These are phyloP conservation scores for Porites australiensis DNA, from an alignment of 64 coral and sea anemone species.

Conservation along the genomic window DNA sequence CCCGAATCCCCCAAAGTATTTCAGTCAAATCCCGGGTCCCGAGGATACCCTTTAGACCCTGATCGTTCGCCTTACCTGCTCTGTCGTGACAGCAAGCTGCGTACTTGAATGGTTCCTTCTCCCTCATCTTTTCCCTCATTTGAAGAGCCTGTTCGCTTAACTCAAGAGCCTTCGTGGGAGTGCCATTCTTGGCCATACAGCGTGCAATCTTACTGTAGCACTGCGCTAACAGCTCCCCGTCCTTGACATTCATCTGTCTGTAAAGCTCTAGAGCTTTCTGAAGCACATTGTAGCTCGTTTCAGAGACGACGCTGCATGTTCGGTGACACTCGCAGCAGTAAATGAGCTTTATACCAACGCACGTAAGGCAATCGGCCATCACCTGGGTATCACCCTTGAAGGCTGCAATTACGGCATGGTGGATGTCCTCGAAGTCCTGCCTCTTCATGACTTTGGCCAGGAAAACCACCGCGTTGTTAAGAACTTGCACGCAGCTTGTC, in stretches of 20 bases:
- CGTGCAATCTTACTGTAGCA: constrained; percentile 39
- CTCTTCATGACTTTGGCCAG: constrained; percentile 57
- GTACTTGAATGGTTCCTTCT: constrained; percentile 1
- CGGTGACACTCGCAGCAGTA: constrained; percentile 44
- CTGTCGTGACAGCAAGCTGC: constrained; percentile 32
- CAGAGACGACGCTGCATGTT: neutral
- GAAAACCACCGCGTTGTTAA: constrained; percentile 32
- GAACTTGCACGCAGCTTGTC: neutral
- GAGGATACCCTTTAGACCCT: too few relatives aligned
- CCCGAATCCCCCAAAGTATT: too few relatives aligned
- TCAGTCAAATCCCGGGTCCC: too few relatives aligned
- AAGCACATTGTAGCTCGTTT: neutral
- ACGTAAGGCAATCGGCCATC: constrained; percentile 32
- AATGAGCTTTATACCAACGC: constrained; percentile 12
- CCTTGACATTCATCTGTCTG: neutral
- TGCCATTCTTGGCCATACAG: constrained; percentile 40
- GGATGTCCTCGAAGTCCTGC: neutral
- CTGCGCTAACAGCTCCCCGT: constrained; percentile 23
- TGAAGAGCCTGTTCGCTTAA: constrained; percentile 1
- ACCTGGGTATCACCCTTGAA: neutral
- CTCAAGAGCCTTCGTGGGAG: neutral
- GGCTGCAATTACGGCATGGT: neutral
- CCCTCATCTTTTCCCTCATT: neutral
- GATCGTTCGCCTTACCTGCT: neutral
- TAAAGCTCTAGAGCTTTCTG: constrained; percentile 1